A percentile compares a stretch with the other conserved stretches of the same genome.
Evolutionary conservation across 2,113 vertebrate genomes (phyloP).

Genomic region (Burhinus oedicnemus): DNA sequence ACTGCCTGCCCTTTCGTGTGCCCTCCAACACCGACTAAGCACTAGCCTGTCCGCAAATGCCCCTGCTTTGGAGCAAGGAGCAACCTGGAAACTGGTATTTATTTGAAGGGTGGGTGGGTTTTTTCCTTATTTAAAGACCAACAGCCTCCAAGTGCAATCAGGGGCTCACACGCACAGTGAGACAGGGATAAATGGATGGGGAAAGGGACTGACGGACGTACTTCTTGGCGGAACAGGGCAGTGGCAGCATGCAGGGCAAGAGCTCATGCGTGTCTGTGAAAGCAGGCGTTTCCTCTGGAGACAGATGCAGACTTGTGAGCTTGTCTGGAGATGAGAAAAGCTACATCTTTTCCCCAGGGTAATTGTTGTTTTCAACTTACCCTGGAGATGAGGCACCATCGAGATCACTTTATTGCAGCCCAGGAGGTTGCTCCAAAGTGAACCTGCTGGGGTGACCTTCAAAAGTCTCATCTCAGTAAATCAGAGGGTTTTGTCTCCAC

Average conservation of each 20-base stretch:
- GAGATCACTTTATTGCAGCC: background rate
- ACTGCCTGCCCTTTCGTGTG: no score
- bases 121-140: background rate
- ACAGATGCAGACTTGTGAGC: background rate
- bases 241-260: fast-evolving
- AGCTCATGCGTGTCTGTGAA: background rate
- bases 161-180: background rate
- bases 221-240: background rate
- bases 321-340: background rate
- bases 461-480: background rate
- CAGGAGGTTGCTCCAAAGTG: background rate
- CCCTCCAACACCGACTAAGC: background rate
- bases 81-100: background rate
- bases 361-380: background rate
- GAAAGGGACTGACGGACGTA: fast-evolving
- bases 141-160: background rate
- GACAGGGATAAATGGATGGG: background rate
- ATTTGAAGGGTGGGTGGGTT: background rate
- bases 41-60: fast-evolving
- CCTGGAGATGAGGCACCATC: background rate
- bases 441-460: background rate
- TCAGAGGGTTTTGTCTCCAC: background rate
- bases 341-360: background rate
- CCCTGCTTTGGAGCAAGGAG: background rate
- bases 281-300: background rate